phyloP scores from a whole-genome alignment of 2,113 vertebrate genomes.

The Acinonyx jubatus region DNA sequence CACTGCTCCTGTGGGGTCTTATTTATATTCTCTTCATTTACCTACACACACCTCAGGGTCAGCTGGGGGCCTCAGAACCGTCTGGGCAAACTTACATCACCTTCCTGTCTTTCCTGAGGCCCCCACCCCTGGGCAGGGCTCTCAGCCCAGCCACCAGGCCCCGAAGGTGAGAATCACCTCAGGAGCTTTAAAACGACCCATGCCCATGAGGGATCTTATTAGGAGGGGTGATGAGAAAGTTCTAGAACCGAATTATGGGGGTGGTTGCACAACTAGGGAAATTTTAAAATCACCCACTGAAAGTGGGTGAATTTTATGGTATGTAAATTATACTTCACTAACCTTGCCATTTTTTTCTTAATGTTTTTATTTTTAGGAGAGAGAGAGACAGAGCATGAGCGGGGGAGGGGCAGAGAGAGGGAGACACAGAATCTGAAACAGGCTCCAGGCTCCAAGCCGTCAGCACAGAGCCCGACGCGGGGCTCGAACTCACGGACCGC shows the following conservation, averaged over 20 bases:
- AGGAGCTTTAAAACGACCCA: background rate
- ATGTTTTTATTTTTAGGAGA: too few species aligned
- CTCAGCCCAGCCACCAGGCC: background rate
- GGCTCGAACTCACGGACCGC: too few species aligned
- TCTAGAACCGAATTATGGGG: background rate
- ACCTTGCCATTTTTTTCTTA: too few species aligned
- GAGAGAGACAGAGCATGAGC: too few species aligned
- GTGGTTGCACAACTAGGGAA: background rate
- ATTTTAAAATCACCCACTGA: background rate
- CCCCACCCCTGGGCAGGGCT: background rate
- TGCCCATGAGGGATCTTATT: background rate
- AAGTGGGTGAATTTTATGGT: background rate
- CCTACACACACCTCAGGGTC: background rate
- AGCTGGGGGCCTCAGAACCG: background rate
- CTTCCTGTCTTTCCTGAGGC: background rate
- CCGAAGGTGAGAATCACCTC: background rate
- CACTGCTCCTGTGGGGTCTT: background rate
- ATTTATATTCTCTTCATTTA: background rate
- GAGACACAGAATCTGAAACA: too few species aligned
- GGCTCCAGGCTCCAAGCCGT: too few species aligned
- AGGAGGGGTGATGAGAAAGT: background rate
- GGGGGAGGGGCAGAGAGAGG: too few species aligned
- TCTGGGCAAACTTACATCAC: background rate
- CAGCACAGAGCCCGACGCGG: fast-evolving
- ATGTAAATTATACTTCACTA: background rate